Base-by-base conservation (phyloP, 2,888 invertebrate genomes). In the Apocheima hispidaria region DNA sequence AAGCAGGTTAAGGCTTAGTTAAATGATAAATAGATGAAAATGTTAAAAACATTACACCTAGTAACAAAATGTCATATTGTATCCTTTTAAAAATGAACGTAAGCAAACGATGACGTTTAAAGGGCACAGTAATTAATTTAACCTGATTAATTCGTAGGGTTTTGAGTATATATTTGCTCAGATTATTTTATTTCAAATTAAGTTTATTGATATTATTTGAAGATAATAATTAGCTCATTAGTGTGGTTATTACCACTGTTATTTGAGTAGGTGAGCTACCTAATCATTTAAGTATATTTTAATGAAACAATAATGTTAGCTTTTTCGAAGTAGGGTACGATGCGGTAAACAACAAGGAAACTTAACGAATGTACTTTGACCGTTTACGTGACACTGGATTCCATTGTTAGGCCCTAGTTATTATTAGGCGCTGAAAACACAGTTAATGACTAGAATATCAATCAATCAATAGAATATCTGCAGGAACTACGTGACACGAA, bases 361-460 rank as follows among this genome's bases (percentile, higher is more conserved):
- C 41, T 21, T 20, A 3, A 5, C 30, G 44, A n/a, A n/a, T 50
- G 36, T 26, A 66, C 65, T 66, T 65, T 65, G 63, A 59, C 57
- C 59, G 30, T 55, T 20, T 23, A n/a, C 28, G 26, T 44, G 53
- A 41, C 16, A 28, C 38, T 38, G 26, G 26, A 7, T 33, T 21
- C 30, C 35, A 43, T 43, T 53, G 53, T 53, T 43, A 26, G 1
- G 12, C 5, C 4, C 20, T 23, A 14, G 38, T 50, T 36, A 50
- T 38, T 28, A 21, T 50, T 50, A 16, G 21, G 4, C 21, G n/a
- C 41, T 49, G 36, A 41, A 30, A 44, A 23, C 38, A 20, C 9
- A 21, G 30, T 4, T 33, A 35, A 40, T 40, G 51, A 16, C 26
- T 16, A 41, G 50, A 60, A 50, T 54, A 43, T 16, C 4, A 54